These are phyloP conservation scores for Drosophila phalerata DNA, from an alignment of 2,888 invertebrate species.

Conservation along the genomic window DNA sequence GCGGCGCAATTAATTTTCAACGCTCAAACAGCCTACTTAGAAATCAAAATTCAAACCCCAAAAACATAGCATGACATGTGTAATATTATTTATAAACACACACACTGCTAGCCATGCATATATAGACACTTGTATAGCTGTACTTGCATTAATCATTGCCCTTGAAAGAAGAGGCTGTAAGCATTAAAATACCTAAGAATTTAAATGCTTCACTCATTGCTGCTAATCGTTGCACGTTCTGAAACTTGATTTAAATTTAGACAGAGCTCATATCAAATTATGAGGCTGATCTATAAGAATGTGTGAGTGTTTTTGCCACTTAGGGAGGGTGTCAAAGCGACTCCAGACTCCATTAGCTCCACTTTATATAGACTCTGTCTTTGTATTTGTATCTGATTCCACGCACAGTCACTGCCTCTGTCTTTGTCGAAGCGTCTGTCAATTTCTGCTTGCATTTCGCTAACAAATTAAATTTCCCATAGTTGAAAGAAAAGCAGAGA, in stretches of 20 bases:
- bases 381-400: background rate
- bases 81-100: slow-evolving; percentile 34
- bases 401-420: slow-evolving; percentile 8
- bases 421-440: slow-evolving; percentile 15
- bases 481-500: slow-evolving; percentile 12
- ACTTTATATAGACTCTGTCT: slow-evolving; percentile 6
- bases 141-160: slow-evolving; percentile 51
- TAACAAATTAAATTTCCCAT: slow-evolving; percentile 38
- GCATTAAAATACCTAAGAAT: slow-evolving; percentile 49
- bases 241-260: slow-evolving; percentile 71
- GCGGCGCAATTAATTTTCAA: slow-evolving; percentile 66
- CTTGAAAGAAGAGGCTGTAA: slow-evolving; percentile 38
- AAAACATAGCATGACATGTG: slow-evolving; percentile 42
- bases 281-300: slow-evolving; percentile 43
- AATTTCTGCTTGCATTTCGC: slow-evolving; percentile 29
- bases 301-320: slow-evolving; percentile 27
- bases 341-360: slow-evolving; percentile 30
- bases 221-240: slow-evolving; percentile 67
- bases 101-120: slow-evolving; percentile 22
- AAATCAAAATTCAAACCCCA: slow-evolving; percentile 60
- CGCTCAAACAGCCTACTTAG: slow-evolving; percentile 50
- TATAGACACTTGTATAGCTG: slow-evolving; percentile 37
- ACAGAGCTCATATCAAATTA: slow-evolving; percentile 59
- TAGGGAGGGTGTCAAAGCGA: slow-evolving; percentile 43
- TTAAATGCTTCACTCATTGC: slow-evolving; percentile 74